phyloP scores from a whole-genome alignment of 2,113 vertebrate species.

The Lucifuga dentata region DNA sequence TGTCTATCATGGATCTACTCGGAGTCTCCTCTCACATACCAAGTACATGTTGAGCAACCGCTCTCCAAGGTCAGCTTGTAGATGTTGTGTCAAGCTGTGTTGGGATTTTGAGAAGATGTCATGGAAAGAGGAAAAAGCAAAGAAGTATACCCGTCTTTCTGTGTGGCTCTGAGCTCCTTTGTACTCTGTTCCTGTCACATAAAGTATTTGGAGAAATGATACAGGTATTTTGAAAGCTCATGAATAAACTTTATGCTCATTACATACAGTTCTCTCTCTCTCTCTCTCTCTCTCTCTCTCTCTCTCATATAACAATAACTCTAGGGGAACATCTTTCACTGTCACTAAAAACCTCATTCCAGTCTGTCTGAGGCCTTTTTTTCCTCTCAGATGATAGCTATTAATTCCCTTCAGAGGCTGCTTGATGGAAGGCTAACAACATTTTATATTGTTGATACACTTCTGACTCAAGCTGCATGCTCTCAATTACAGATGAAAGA shows the following conservation, averaged over 20 bases:
- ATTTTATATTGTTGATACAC: conserved; percentile 84
- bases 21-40: conserved; percentile 48
- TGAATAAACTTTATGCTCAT: conserved; percentile 15
- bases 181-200: not conserved
- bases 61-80: conserved; percentile 57
- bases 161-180: conserved; percentile 9
- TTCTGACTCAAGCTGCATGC: conserved; percentile 78
- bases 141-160: not conserved
- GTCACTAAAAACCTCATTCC: conserved; percentile 67
- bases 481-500: conserved; percentile 83
- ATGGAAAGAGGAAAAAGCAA: not conserved
- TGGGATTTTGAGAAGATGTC: conserved; percentile 33
- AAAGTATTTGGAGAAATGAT: not conserved
- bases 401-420: conserved; percentile 82
- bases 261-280: conserved; percentile 1
- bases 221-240: conserved; percentile 7
- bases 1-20: conserved; percentile 64
- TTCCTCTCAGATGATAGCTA: conserved; percentile 77
- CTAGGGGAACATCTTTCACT: conserved; percentile 74
- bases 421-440: conserved; percentile 84
- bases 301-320: conserved; percentile 74
- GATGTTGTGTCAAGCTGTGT: conserved; percentile 57
- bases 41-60: conserved; percentile 59
- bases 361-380: conserved; percentile 64
- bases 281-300: conserved; percentile 8